Base-by-base conservation (phyloP, 2,113 vertebrate genomes). In the Zosterops borbonicus region DNA sequence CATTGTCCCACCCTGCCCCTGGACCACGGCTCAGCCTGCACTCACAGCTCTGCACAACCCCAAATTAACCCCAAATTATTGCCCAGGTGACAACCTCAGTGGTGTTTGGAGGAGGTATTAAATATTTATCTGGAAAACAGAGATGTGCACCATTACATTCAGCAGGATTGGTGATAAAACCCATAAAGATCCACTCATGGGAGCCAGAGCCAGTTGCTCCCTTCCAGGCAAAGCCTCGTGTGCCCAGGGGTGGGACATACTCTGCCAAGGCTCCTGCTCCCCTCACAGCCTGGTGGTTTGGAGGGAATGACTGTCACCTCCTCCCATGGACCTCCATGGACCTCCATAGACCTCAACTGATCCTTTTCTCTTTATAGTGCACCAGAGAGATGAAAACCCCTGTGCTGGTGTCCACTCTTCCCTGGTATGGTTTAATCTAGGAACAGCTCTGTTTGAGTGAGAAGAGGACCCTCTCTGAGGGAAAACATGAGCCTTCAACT, bases 51-150 rank as follows among this genome's bases (percentile, higher is more conserved):
- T 79, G 44, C 75, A 84, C n/a, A 58, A 20, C 53, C 58, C 24
- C 79, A 68, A 25, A 85, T 60, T 50, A 79, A 56, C 44, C 82
- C 62, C 12, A 41, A 76, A 27, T 20, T 25, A 87, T 7, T 53
- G 60, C 56, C 37, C 55, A 37, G 33, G 33, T 55, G 80, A 49
- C 0, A 39, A 5, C 25, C 56, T 59, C 35, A 56, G 53, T 25
- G 19, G 49, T 15, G 29, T 63, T 91, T n/a, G 31, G 70, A 79
- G 46, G 28, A 85, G 31, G 74, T 49, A 91, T 76, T 85, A 95
- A 82, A 23, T 35, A 75, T 94, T 89, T 92, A 60, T 78, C 84
- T 80, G 67, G 46, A 87, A 91, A 93, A 94, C 75, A 93, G 80
- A 78, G 58, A 37, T 37, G 27, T 21, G 28, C 70, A 76, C 79